A percentile compares a stretch with the other conserved stretches of the same genome.
Conservation (phyloP, 2,888 invertebrate species). For the Pseudococcus longispinus region DNA sequence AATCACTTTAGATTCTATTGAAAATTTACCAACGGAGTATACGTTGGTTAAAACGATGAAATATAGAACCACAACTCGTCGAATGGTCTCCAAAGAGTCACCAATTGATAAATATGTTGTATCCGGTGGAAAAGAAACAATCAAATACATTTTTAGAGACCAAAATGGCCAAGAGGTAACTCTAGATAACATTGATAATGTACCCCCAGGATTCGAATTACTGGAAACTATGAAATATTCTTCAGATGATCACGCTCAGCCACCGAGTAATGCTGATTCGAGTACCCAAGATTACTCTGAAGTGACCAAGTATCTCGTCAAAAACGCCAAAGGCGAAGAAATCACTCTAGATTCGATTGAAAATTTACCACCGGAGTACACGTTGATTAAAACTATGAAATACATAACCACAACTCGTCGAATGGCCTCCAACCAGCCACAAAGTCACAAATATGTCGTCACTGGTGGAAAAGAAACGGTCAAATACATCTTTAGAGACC, state of each 20-base stretch:
- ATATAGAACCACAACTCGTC: not conserved
- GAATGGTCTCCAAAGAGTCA: not conserved
- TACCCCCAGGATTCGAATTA: not conserved
- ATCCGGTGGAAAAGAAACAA: not conserved
- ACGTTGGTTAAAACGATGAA: constrained; percentile 6
- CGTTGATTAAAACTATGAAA: not conserved
- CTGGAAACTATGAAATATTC: not conserved
- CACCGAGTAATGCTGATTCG: not conserved
- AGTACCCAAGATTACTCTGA: not conserved
- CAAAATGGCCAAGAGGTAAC: not conserved
- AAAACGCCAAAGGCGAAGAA: constrained; percentile 14
- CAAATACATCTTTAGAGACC: not conserved
- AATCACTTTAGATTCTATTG: constrained; percentile 10
- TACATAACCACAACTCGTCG: not conserved
- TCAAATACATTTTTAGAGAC: not conserved
- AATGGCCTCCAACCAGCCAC: not conserved
- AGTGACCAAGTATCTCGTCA: constrained; percentile 25
- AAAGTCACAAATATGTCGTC: not conserved
- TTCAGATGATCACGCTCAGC: not conserved
- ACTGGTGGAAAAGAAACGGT: not conserved
- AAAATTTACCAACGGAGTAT: constrained; percentile 5
- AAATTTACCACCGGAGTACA: constrained; percentile 1
- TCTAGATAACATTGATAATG: not conserved
- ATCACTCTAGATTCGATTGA: constrained; percentile 10
- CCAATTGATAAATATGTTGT: not conserved